phyloP scores from a whole-genome alignment of 2,888 invertebrate genomes.

The Cynaeus angustus region DNA sequence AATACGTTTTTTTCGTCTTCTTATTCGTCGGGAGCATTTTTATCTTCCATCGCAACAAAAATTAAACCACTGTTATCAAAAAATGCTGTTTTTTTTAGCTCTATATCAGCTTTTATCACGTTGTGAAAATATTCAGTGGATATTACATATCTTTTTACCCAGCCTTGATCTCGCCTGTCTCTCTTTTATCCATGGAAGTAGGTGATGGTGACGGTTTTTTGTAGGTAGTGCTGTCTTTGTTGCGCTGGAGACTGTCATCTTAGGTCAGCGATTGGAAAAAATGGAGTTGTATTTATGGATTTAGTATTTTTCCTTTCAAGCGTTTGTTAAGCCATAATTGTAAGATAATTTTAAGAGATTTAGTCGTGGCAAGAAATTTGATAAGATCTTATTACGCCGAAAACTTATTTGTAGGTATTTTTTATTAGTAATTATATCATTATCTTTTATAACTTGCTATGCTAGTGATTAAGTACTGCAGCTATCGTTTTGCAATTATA shows the following conservation, averaged over 20 bases:
- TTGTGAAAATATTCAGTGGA: slow-evolving; percentile 19
- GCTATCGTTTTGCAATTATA: too few species aligned
- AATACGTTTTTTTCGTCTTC: neutral
- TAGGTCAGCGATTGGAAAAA: slow-evolving; percentile 19
- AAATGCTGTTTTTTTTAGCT: slow-evolving; percentile 21
- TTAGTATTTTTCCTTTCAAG: neutral
- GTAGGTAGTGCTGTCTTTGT: slow-evolving; percentile 20
- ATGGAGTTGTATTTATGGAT: neutral
- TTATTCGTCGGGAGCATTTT: slow-evolving; percentile 17
- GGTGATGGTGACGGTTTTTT: slow-evolving; percentile 23
- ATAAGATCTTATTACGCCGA: too few species aligned
- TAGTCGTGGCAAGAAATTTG: too few species aligned
- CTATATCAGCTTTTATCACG: slow-evolving; percentile 27
- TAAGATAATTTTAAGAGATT: too few species aligned
- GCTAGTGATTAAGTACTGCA: too few species aligned
- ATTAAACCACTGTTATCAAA: slow-evolving; percentile 23
- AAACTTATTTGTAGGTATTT: too few species aligned
- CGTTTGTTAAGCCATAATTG: too few species aligned
- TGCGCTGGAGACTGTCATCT: slow-evolving; percentile 13
- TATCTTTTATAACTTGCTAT: too few species aligned
- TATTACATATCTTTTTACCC: slow-evolving; percentile 14
- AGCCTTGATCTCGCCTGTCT: slow-evolving; percentile 36
- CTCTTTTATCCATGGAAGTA: neutral
- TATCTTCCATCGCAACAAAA: slow-evolving; percentile 40
- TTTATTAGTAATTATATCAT: too few species aligned